A percentile compares a stretch with the other conserved stretches of the same genome.
Conservation (phyloP, 2,888 invertebrate genomes). For the Lymantria dispar region DNA sequence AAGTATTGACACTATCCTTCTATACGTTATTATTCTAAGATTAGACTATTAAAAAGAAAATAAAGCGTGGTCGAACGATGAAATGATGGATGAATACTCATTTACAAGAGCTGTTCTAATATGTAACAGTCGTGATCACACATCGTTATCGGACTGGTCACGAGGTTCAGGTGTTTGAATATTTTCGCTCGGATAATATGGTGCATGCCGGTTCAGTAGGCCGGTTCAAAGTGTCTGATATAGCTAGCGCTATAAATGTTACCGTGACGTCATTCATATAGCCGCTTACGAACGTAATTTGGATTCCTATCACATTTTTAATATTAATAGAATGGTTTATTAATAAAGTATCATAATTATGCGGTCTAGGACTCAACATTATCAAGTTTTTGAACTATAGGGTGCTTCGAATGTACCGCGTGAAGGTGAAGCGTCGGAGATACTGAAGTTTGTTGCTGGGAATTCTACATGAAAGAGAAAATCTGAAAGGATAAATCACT, state of each 20-base stretch:
- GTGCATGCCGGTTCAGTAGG: slow-evolving; percentile 45
- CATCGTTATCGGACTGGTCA: slow-evolving; percentile 21
- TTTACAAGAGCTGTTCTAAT: background rate
- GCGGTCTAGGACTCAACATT: too few species aligned
- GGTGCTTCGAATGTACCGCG: too few species aligned
- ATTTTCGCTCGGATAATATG: slow-evolving; percentile 42
- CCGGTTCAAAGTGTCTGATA: slow-evolving; percentile 52
- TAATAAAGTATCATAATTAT: background rate
- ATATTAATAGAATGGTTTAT: background rate
- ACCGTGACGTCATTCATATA: slow-evolving; percentile 12
- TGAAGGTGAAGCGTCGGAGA: too few species aligned
- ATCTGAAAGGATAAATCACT: too few species aligned
- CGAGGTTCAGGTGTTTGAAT: slow-evolving; percentile 31
- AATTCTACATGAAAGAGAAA: too few species aligned
- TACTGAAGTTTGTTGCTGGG: too few species aligned
- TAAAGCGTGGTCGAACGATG: too few species aligned
- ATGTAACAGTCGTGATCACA: slow-evolving; percentile 17
- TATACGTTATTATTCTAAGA: too few species aligned
- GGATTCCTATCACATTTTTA: slow-evolving; percentile 4
- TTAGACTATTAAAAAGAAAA: too few species aligned
- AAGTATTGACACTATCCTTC: too few species aligned
- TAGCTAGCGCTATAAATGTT: slow-evolving; percentile 38
- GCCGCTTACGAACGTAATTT: background rate
- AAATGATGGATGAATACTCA: too few species aligned
- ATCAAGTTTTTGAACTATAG: too few species aligned